Evolutionary conservation across 2,888 invertebrate species (phyloP), one percentile per base, ranked within the genome.

Genomic region (Tachina lurida): DNA sequence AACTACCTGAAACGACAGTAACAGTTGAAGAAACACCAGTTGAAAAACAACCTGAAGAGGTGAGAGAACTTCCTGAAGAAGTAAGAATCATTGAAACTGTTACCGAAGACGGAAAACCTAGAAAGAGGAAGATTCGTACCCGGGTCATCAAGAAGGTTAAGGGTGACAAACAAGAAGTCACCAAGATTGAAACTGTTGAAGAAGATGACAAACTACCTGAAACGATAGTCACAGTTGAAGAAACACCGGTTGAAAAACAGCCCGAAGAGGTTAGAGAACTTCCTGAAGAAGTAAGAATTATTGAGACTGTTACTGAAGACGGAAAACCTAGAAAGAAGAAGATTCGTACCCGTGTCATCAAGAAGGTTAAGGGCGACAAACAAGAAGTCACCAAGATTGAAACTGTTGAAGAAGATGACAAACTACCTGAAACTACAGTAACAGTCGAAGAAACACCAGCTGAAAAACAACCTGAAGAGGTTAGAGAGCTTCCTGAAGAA

Each of bases 361-460:
- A 17, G 43, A 62, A 62, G 43, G 41, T 62, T 1, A 62, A 62
- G 43, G 62, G 62, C 43, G 62, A 62, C 15, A 62, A 62, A 10
- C 62, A 62, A 62, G 62, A 62, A 62, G 43, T 62, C 10, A 62
- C 62, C 12, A 62, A 62, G 43, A 62, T 62, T 62, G 62, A 62
- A 62, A 62, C 43, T 62, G 43, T 62, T 10, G 62, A 62, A 8
- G 62, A 62, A 62, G 62, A 62, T 12, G 43, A 62, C 5, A 62
- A 62, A 17, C 43, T 43, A 41, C 62, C 62, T 43, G 43, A 62
- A 43, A 62, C 62, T 17, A 62, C 62, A 62, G 62, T 62, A 3
- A 62, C 62, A 17, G 62, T 62, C 0, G 43, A 43, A 17, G 62
- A 62, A 17, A 10, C 17, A 5, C 41, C 62, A 62, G 7, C 39